A percentile compares a stretch with the other conserved stretches of the same genome.
Evolutionary conservation across 2,888 invertebrate genomes (phyloP).

Genomic region (Phasia obesa): DNA sequence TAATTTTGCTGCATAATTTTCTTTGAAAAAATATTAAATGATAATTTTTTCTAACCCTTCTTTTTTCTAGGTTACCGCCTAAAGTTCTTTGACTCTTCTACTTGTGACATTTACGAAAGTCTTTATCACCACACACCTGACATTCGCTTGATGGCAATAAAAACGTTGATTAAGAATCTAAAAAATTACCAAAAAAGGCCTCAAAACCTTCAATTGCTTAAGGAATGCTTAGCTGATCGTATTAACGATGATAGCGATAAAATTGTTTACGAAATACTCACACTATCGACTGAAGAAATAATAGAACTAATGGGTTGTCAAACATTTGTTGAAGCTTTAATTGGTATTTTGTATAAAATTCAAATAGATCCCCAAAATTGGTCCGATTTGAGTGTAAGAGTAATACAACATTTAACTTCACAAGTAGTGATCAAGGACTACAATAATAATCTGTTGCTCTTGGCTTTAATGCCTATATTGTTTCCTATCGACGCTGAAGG

Average conservation of each 20-base stretch:
- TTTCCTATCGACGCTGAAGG: conserved; percentile 74
- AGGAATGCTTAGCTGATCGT: conserved; percentile 86
- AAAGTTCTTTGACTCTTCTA: conserved; percentile 84
- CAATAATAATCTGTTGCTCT: conserved; percentile 76
- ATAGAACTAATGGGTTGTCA: conserved; percentile 83
- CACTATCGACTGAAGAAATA: conserved; percentile 81
- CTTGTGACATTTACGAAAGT: conserved; percentile 86
- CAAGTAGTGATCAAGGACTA: conserved; percentile 82
- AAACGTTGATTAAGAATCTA: conserved; percentile 85
- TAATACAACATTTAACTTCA: conserved; percentile 83
- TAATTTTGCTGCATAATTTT: no score
- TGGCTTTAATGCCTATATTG: conserved; percentile 78
- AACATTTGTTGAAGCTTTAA: conserved; percentile 83
- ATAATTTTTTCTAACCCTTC: no score
- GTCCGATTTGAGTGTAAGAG: conserved; percentile 80
- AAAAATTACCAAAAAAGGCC: conserved; percentile 81
- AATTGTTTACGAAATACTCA: conserved; percentile 85
- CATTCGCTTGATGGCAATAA: conserved; percentile 87
- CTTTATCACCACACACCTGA: conserved; percentile 88
- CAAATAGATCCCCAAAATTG: conserved; percentile 82
- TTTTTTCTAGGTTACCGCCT: conserved; percentile 84
- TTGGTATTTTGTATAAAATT: conserved; percentile 83
- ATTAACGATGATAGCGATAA: conserved; percentile 87
- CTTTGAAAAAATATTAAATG: no score
- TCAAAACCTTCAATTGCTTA: conserved; percentile 84